Conservation (phyloP, 2,797 vertebrate species). For the Carapus acus region DNA sequence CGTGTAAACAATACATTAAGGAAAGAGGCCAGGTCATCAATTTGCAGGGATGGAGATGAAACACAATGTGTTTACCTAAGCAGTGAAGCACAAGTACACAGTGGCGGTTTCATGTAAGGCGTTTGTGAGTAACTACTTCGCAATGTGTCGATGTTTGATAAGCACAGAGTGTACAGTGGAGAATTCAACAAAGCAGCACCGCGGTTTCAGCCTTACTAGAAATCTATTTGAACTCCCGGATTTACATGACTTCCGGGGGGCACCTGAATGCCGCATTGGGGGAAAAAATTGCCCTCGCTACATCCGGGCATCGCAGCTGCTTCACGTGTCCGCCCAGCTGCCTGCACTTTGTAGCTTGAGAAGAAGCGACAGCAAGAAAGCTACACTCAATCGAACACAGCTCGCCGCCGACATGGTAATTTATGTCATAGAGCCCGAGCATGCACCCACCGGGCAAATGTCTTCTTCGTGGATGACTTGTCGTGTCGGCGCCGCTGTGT, state of each 20-base stretch:
- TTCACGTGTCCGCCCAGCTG: constrained; percentile 60
- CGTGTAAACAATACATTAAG: too few relatives aligned
- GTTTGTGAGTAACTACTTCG: too few relatives aligned
- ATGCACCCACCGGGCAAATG: too few relatives aligned
- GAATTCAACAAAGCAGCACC: too few relatives aligned
- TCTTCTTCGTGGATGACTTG: rapidly evolving
- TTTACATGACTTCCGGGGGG: constrained; percentile 11
- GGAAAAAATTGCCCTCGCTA: constrained; percentile 8
- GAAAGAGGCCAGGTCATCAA: too few relatives aligned
- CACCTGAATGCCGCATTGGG: constrained; percentile 36
- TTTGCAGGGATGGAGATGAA: too few relatives aligned
- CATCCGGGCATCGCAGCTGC: constrained; percentile 51
- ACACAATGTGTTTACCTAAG: too few relatives aligned
- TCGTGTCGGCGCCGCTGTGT: background rate
- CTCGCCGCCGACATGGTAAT: constrained; percentile 54
- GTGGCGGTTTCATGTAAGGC: too few relatives aligned
- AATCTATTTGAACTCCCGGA: too few relatives aligned
- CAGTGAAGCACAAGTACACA: too few relatives aligned
- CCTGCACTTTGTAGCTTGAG: constrained; percentile 34
- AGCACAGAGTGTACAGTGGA: too few relatives aligned
- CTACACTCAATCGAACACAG: constrained; percentile 4
- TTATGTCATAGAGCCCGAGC: rapidly evolving
- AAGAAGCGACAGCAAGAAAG: constrained; percentile 8
- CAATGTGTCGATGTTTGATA: too few relatives aligned
- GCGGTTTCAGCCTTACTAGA: background rate